Evolutionary conservation across 2,888 invertebrate genomes (phyloP).

Genomic region (Cephonodes hylas): DNA sequence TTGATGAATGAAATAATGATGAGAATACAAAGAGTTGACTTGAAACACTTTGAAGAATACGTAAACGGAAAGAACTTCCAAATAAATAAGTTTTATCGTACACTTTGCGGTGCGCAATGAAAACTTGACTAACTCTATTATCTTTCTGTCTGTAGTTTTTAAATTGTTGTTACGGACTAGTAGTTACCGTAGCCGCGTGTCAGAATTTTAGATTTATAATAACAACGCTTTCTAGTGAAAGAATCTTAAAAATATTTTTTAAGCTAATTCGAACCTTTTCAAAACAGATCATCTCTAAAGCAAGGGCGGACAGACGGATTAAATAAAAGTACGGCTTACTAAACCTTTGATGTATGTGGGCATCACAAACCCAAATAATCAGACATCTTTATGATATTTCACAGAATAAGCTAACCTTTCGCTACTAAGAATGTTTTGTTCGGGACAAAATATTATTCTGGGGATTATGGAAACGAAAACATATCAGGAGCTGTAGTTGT

Average conservation of each 20-base stretch:
- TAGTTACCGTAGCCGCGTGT: not conserved
- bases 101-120: not conserved
- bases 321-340: conserved; percentile 8
- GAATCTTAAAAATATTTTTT: not conserved
- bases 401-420: not conserved
- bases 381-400: not conserved
- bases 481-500: not conserved
- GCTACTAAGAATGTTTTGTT: not conserved
- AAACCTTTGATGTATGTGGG: conserved; percentile 7
- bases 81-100: not conserved
- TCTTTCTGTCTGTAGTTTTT: not conserved
- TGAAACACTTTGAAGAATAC: too few relatives aligned
- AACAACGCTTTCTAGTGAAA: not conserved
- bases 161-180: not conserved
- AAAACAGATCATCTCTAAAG: not conserved
- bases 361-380: conserved; percentile 9
- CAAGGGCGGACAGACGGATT: not conserved
- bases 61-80: not conserved
- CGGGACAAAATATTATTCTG: not conserved
- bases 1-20: too few relatives aligned
- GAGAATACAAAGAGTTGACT: too few relatives aligned
- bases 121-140: not conserved
- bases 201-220: not conserved
- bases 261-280: not conserved
- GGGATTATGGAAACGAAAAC: not conserved